Evolutionary conservation across 2,797 vertebrate genomes (phyloP).

Genomic region (Thunnus albacares): DNA sequence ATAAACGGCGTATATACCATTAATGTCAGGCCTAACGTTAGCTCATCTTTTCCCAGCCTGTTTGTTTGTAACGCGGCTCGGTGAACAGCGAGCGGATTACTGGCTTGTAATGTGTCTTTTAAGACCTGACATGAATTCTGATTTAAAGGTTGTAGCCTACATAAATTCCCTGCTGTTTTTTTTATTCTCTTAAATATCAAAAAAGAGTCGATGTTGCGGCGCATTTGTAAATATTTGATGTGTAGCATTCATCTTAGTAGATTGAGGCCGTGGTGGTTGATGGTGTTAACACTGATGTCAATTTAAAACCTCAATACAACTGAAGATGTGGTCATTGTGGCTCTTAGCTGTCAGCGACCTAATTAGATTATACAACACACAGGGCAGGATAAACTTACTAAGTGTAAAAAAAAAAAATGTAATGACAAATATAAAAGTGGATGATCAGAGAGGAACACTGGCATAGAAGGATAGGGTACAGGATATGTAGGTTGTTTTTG

Average conservation of each 20-base stretch:
- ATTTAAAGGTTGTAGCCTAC: not conserved
- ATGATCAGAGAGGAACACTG: not conserved
- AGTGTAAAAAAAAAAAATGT: not conserved
- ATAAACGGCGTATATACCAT: slow-evolving; percentile 9
- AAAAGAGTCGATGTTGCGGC: not conserved
- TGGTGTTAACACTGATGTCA: not conserved
- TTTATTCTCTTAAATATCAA: not conserved
- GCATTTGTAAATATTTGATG: not conserved
- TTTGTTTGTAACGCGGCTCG: slow-evolving; percentile 44
- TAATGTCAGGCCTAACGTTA: slow-evolving; percentile 59
- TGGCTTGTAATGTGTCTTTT: slow-evolving; percentile 24
- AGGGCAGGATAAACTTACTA: slow-evolving; percentile 20
- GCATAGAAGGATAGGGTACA: not conserved
- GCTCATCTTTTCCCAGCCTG: slow-evolving; percentile 62
- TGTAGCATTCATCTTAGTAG: not conserved
- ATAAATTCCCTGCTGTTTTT: not conserved
- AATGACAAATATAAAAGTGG: not conserved
- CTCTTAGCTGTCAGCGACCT: slow-evolving; percentile 34
- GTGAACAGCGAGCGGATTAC: slow-evolving; percentile 55
- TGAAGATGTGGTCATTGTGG: slow-evolving; percentile 23
- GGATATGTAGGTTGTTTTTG: not conserved
- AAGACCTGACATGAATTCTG: slow-evolving; percentile 33
- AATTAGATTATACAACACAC: slow-evolving; percentile 8
- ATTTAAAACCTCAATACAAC: slow-evolving; percentile 7
- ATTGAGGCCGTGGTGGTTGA: not conserved